Conservation (phyloP, 2,888 invertebrate genomes). For the Leptothorax acervorum region DNA sequence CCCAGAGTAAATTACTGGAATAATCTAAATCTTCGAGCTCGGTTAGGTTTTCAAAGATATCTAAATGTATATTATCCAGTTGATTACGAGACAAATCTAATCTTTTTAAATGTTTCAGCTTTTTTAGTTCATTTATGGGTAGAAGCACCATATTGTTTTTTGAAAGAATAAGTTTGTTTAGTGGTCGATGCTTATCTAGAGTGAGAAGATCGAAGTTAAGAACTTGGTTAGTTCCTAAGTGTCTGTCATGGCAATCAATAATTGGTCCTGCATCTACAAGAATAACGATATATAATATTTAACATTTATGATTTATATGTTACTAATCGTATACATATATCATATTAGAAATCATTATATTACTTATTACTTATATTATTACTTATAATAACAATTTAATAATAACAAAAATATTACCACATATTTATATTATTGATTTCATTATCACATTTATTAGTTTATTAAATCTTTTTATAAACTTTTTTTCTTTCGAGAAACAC, state of each 20-base stretch:
- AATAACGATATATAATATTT: conserved; percentile 11
- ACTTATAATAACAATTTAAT: not conserved
- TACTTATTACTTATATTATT: not conserved
- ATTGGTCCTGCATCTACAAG: conserved; percentile 63
- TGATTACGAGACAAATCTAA: conserved; percentile 87
- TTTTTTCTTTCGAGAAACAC: not conserved
- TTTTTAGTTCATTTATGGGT: conserved; percentile 86
- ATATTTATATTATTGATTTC: not conserved
- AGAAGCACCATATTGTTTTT: conserved; percentile 86
- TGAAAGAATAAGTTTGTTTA: conserved; percentile 86
- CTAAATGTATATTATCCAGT: conserved; percentile 84
- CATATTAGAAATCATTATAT: not conserved
- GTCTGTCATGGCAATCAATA: conserved; percentile 72
- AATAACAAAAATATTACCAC: not conserved
- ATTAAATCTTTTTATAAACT: not conserved
- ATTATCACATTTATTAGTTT: not conserved
- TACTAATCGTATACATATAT: not conserved
- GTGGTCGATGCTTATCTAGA: conserved; percentile 84
- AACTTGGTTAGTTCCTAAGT: conserved; percentile 65
- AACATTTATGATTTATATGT: not conserved
- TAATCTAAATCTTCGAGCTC: conserved; percentile 85
- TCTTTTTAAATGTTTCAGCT: conserved; percentile 85
- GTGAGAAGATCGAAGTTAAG: conserved; percentile 72
- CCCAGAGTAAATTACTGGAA: conserved; percentile 86
- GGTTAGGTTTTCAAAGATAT: conserved; percentile 84